Base-by-base conservation (phyloP, 2,888 invertebrate genomes). In the Lepidochrysops patricia region DNA sequence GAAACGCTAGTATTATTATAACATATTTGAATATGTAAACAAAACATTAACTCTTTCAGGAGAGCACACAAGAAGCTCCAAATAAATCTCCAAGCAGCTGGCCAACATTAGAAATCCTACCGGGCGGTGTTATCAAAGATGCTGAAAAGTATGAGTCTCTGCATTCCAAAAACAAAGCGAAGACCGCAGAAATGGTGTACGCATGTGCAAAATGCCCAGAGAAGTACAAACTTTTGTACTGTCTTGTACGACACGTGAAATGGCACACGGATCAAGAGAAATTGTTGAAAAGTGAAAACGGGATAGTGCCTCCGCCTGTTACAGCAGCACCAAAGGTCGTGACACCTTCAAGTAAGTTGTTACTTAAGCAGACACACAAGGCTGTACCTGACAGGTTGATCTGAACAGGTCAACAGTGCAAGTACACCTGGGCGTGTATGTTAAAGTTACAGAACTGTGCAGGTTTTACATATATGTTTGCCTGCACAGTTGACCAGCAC, bases 21-120 rank as follows among this genome's bases (percentile, higher is more conserved):
- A 35, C n/a, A 1, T 5, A 35, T 9, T 13, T 13, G 4, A 35
- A 35, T 2, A 4, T 13, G 5, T 5, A 35, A 43, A 1, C 15
- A 1, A 23, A 7, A 19, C n/a, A n/a, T n/a, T n/a, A n/a, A n/a
- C n/a, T n/a, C n/a, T 19, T 43, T 43, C 12, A 35, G 52, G 70
- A 54, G 52, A 62, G 32, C n/a, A n/a, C 60, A 32, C 12, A 5
- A 6, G 43, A 57, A 27, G 12, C 43, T 19, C 34, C 34, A 13
- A 26, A 65, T 29, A 72, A 68, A 23, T 64, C 76, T 5, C 54
- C 54, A 0, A 77, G 79, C 1, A 79, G 80, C 60, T 88, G 88
- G 88, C 88, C 88, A 0, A 87, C 85, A 0, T 66, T 88, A 57
- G 87, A 87, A 70, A 87, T 88, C 60, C 63, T 84, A 4, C 88